phyloP scores from a whole-genome alignment of 2,113 vertebrate species.

The Pica pica region DNA sequence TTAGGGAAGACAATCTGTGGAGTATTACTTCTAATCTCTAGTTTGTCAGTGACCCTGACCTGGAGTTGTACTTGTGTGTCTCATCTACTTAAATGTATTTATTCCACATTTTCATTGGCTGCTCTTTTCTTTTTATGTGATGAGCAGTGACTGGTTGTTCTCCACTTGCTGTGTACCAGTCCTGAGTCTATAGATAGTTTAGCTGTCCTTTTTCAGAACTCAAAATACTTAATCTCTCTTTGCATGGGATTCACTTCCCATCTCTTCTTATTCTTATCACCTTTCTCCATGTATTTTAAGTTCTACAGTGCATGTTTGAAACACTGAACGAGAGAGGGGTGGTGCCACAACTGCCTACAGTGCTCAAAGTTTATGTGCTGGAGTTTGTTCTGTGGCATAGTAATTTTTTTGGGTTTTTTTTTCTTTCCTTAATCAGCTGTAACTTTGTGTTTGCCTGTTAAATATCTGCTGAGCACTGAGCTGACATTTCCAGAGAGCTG shows the following conservation, averaged over 20 bases:
- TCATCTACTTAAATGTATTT: neutral
- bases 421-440: neutral
- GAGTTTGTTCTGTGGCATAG: neutral
- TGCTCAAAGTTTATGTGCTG: neutral
- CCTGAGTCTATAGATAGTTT: neutral
- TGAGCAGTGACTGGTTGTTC: neutral
- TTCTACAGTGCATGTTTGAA: neutral
- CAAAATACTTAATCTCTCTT: neutral
- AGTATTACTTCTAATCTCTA: neutral
- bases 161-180: neutral
- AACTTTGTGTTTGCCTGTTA: neutral
- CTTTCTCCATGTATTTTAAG: neutral
- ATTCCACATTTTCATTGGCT: neutral
- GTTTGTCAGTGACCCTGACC: neutral
- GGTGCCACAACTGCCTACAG: neutral
- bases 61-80: neutral
- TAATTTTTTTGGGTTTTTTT: neutral
- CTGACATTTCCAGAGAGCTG: neutral
- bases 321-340: neutral
- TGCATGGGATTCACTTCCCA: neutral
- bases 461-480: neutral
- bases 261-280: neutral
- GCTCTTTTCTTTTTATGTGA: neutral
- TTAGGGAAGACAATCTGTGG: neutral
- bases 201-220: neutral